These are phyloP conservation scores for Brachycybe producta DNA, from an alignment of 2,888 invertebrate genomes.

Conservation along the genomic window DNA sequence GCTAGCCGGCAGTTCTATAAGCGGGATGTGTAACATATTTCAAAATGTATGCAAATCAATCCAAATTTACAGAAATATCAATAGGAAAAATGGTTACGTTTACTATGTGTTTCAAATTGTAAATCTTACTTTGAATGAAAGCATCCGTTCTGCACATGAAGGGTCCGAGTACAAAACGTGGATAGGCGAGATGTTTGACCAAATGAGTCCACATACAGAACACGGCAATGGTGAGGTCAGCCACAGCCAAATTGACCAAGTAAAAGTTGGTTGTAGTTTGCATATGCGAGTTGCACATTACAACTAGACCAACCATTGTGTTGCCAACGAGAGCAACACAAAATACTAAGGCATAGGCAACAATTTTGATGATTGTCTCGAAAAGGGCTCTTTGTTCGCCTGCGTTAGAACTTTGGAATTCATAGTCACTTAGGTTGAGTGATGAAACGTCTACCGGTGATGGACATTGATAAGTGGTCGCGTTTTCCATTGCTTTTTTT, in stretches of 20 bases:
- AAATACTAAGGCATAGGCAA: conserved; percentile 26
- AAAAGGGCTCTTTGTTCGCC: conserved; percentile 1
- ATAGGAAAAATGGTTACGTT: too few relatives aligned
- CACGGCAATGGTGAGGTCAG: conserved; percentile 43
- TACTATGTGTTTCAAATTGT: too few relatives aligned
- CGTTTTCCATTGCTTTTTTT: neutral
- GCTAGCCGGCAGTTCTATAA: too few relatives aligned
- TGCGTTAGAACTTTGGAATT: neutral
- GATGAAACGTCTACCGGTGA: neutral
- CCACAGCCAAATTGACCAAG: conserved; percentile 51
- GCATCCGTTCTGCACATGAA: conserved; percentile 29
- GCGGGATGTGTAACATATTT: too few relatives aligned
- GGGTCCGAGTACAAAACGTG: conserved; percentile 26
- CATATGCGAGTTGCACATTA: conserved; percentile 37
- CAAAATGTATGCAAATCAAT: too few relatives aligned
- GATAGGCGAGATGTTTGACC: conserved; percentile 26
- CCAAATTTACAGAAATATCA: too few relatives aligned
- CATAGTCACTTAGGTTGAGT: conserved; percentile 12
- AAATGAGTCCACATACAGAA: conserved; percentile 31
- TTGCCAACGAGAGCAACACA: conserved; percentile 39
- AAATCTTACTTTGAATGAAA: conserved; percentile 29
- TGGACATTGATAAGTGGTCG: neutral
- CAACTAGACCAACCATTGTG: conserved; percentile 41
- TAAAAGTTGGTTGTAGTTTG: conserved; percentile 45
- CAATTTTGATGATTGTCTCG: conserved; percentile 22